Base-by-base conservation (phyloP, 2,797 vertebrate species). In the Platalea minor region DNA sequence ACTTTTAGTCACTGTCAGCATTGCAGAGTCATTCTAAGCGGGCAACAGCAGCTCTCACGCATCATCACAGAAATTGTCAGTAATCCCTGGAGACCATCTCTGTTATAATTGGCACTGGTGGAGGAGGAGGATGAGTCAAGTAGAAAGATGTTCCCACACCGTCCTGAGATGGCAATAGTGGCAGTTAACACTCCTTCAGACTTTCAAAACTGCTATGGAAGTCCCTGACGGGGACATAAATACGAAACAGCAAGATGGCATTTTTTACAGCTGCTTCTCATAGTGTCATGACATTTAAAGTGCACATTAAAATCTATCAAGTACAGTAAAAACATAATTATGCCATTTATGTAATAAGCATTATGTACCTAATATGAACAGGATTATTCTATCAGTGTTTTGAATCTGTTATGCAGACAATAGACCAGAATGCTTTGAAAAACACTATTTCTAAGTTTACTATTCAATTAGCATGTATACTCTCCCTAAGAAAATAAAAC, bases 221-320 rank as follows among this genome's bases (percentile, higher is more conserved):
- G 73, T 53, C 45, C 37, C 31, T 61, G 35, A 75, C 3, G 4
- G 20, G 20, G 64, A 82, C 57, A 84, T 43, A 95, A 91, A 76
- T 80, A 82, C 5, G 20, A 82, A 93, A 75, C 17, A 85, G 29
- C 29, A 87, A 81, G 67, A 92, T 67, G 24, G 18, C 56, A 81
- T 83, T 89, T 96, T 92, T 91, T 87, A 75, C 64, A 77, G 54
- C 87, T 92, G 81, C 15, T 93, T 79, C 87, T 97, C 53, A 46
- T 11, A 94, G 86, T 56, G 84, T 46, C 75, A 37, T 35, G 94
- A 69, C 59, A 89, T 69, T 96, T 92, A 95, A 93, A 97, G 78
- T 60, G 79, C 61, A 73, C 33, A 16, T 69, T 93, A 96, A 96
- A 93, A 87, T 43, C 79, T 72, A 90, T 43, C 83, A 91, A 93